Base-by-base conservation (phyloP, 1,140 invertebrate genomes). In the Hydropsyche tenuis region DNA sequence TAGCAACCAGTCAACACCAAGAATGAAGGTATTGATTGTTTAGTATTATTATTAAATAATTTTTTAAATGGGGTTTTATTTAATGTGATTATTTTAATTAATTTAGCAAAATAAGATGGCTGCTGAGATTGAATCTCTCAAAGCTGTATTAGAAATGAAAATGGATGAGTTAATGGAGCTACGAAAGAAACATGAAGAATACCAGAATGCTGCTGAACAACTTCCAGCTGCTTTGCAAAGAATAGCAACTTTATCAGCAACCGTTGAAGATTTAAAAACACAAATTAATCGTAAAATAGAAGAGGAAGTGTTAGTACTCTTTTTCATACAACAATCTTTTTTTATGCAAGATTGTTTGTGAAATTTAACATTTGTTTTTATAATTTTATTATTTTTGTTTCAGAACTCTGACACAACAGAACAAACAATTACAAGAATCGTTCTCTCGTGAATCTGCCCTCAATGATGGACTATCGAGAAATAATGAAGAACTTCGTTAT, bases 401-500 rank as follows among this genome's bases (percentile, higher is more conserved):
- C 76, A 87, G 89, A 63, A 84, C 89, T 69, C 77, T 88, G 6
- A 81, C 85, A 0, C 83, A 87, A 16, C 88, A 94, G 78, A 91
- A 93, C 77, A 87, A 91, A 68, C 82, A 89, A n/a, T 81, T 94
- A 9, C 83, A 89, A n/a, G 91, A 93, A 64, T 88, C 86, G 0
- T 88, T 90, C 45, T 89, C 90, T 37, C 86, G 92, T 23, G 90
- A 95, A 79, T 85, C 85, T 0, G 92, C 92, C 76, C 91, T 93
- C 62, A 93, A 93, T 72, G 90, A 93, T 66, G 85, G 92, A 11
- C 81, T 96, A 3, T 89, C 89, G 0, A 90, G 92, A 78, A 89
- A 93, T 78, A 96, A 95, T 80, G 95, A 97, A 84, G 92, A 96
- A 82, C 85, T 96, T 1, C 88, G 92, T 78, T 96, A 93, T 88